phyloP scores from a whole-genome alignment of 2,888 invertebrate genomes.

The Diarsia brunnea region DNA sequence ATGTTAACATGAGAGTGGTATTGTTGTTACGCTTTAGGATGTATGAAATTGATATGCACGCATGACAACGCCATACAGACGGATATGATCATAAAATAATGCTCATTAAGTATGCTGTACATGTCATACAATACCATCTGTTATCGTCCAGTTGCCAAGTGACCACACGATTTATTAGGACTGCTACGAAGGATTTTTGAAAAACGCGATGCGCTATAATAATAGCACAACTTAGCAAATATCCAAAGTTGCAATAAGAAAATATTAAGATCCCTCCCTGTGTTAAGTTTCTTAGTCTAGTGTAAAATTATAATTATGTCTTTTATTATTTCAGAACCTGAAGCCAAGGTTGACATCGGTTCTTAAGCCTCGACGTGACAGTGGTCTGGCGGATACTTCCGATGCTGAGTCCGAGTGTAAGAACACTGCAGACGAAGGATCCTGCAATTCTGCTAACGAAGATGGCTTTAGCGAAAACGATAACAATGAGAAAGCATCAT shows the following conservation, averaged over 20 bases:
- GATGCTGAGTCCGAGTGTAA: constrained; percentile 85
- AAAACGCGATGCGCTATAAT: neutral
- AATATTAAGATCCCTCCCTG: neutral
- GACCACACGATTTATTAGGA: neutral
- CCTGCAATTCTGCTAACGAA: constrained; percentile 62
- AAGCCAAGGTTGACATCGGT: constrained; percentile 80
- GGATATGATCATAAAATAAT: constrained; percentile 26
- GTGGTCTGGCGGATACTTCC: constrained; percentile 88
- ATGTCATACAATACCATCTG: constrained; percentile 22
- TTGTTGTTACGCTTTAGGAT: neutral
- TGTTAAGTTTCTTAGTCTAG: neutral
- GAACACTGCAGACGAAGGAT: constrained; percentile 70
- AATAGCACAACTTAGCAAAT: too few species aligned
- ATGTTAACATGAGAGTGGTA: neutral
- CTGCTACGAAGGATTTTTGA: neutral
- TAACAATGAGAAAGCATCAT: constrained; percentile 52
- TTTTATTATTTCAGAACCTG: constrained; percentile 73
- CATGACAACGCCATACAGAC: constrained; percentile 1
- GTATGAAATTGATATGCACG: constrained; percentile 15
- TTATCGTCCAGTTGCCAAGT: neutral
- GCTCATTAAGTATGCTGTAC: constrained; percentile 5
- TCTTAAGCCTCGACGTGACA: constrained; percentile 85
- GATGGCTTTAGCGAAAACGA: constrained; percentile 66
- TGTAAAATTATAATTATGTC: neutral
- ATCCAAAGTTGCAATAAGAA: too few species aligned